Percentiles rank a stretch among this genome's conserved stretches.
phyloP scores from a whole-genome alignment of 2,888 invertebrate genomes.

The Furcula furcula region DNA sequence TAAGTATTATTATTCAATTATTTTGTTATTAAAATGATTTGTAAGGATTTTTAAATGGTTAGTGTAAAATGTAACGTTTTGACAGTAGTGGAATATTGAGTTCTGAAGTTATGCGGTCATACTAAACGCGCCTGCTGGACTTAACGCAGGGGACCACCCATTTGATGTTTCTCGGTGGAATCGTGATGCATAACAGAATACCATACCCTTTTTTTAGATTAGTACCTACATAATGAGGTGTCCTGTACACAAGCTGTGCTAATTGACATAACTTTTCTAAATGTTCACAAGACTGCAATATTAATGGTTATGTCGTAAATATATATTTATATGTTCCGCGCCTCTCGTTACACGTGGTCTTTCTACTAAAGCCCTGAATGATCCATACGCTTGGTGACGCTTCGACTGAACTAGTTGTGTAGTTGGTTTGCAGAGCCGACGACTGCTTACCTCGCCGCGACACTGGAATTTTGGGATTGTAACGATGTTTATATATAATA shows the following conservation, averaged over 20 bases:
- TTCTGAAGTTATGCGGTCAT: constrained; percentile 12
- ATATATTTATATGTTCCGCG: constrained; percentile 15
- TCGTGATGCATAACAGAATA: constrained; percentile 8
- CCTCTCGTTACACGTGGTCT: constrained; percentile 19
- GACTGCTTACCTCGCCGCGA: neutral
- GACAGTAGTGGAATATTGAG: constrained; percentile 23
- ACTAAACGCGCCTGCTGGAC: constrained; percentile 11
- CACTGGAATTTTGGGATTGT: no score
- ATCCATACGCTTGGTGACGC: constrained; percentile 12
- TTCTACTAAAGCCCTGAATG: constrained; percentile 25
- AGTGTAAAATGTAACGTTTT: constrained; percentile 35
- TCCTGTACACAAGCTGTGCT: constrained; percentile 15
- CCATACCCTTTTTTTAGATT: constrained; percentile 3
- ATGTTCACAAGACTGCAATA: constrained; percentile 31
- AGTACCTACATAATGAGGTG: constrained; percentile 7
- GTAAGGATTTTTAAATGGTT: constrained; percentile 34
- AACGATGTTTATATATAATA: no score
- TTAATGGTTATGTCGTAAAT: constrained; percentile 16
- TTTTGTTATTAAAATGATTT: constrained; percentile 39
- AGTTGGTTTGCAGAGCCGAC: constrained; percentile 10
- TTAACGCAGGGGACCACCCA: constrained; percentile 26
- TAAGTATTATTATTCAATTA: constrained; percentile 63
- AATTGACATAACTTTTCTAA: constrained; percentile 9
- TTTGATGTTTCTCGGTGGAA: constrained; percentile 15
- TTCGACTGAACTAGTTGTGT: constrained; percentile 19